Evolutionary conservation across 1,140 invertebrate species (phyloP).

Genomic region (Heliothis virescens): DNA sequence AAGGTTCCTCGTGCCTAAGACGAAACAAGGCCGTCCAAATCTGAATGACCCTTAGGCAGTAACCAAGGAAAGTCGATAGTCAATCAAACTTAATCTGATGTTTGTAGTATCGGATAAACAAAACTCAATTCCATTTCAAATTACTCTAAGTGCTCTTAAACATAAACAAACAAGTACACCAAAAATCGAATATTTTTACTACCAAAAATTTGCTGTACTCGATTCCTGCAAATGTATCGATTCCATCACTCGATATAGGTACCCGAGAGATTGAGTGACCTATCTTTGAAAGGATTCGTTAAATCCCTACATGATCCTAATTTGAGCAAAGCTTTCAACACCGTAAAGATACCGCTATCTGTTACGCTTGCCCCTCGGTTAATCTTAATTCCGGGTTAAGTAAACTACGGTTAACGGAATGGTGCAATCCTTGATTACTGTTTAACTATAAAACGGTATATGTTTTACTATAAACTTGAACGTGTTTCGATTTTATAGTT

Average conservation of each 20-base stretch:
- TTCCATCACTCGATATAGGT: background rate
- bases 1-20: no score
- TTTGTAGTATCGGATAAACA: no score
- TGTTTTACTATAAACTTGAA: background rate
- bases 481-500: constrained; percentile 36
- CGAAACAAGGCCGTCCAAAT: no score
- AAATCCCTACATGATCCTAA: constrained; percentile 31
- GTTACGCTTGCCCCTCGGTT: constrained; percentile 14
- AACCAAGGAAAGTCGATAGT: no score
- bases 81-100: no score
- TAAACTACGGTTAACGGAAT: constrained; percentile 31
- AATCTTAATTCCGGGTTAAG: constrained; percentile 30
- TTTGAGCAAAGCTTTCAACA: constrained; percentile 19
- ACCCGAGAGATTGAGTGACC: background rate
- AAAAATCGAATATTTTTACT: background rate
- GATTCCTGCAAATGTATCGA: background rate
- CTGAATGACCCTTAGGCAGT: no score
- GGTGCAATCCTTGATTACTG: constrained; percentile 17
- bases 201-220: background rate
- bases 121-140: no score
- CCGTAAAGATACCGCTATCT: constrained; percentile 26
- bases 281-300: constrained; percentile 26
- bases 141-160: background rate
- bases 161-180: background rate
- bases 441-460: constrained; percentile 27